Evolutionary conservation across 23 tunicate genomes (phyloP), one percentile per base, ranked within the genome.

Genomic region (Clavelina lepadiformis): DNA sequence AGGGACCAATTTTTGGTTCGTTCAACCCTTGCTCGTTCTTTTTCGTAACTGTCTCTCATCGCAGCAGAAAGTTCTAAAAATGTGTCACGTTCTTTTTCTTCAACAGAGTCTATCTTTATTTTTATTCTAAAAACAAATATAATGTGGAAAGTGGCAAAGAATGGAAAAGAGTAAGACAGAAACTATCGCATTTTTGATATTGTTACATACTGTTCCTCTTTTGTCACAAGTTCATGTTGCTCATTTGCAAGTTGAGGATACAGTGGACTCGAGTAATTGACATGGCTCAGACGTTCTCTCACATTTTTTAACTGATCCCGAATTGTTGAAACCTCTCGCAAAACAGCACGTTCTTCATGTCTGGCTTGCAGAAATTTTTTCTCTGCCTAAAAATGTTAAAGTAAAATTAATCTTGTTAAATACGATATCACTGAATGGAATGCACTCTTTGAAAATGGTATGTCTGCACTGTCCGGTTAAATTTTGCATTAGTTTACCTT

Each of bases 1-100:
- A 85, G 46, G 34, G 94, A 85, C 94, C 94, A 85, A 54, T 85
- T 77, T 62, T 85, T 85, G 19, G 94, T 85, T 57, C 84, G 33
- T 23, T 85, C 94, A 28, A 85, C 94, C 65, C 84, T 60, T 45
- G 94, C 84, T 52, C 94, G 63, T 56, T 85, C 94, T 34, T 85
- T 83, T 44, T 85, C 94, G 46, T 85, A 85, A 57, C 94, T 85
- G 51, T 85, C 84, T 28, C 94, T 38, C 94, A 85, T 77, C 2
- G 94, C 79, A 23, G 59, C 76, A 31, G 94, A 85, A 3, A 85
- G 36, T 21, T 46, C 51, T 1, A 35, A 58, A 71, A 86, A 86
- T 3, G 80, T 26, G 47, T 78, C 85, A 5, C 95, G 56, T 58
- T 86, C 95, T 31, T 65, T 63, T 56, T 86, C 95, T 65, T 86